These are phyloP conservation scores for Macropus fuliginosus DNA, from an alignment of 2,797 vertebrate species.

Conservation along the genomic window DNA sequence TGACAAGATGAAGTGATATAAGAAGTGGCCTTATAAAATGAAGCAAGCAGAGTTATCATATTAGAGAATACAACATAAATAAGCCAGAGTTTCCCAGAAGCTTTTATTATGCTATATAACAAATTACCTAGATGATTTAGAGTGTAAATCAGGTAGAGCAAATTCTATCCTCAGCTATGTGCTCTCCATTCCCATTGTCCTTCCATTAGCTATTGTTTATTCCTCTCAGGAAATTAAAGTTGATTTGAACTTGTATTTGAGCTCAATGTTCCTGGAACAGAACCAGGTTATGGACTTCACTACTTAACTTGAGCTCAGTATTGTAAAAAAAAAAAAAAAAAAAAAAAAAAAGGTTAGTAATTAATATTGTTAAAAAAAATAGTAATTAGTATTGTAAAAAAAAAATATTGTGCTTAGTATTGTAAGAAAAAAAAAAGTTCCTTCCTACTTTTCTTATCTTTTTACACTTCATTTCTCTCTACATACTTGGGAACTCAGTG, in stretches of 20 bases:
- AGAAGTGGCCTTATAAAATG: not conserved
- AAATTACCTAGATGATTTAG: not conserved
- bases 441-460: not conserved
- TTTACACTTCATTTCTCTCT: not conserved
- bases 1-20: not conserved
- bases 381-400: no score
- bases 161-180: not conserved
- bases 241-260: not conserved
- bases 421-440: not conserved
- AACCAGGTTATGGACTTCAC: not conserved
- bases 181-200: not conserved
- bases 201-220: not conserved
- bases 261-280: not conserved
- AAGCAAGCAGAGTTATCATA: not conserved
- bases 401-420: no score
- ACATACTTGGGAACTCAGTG: not conserved
- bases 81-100: not conserved
- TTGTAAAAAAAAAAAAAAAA: not conserved
- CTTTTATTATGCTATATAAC: not conserved
- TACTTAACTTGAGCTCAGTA: not conserved
- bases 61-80: slow-evolving; percentile 13
- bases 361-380: no score
- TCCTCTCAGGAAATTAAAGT: not conserved
- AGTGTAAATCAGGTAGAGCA: not conserved
- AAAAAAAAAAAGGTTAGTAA: not conserved